Evolutionary conservation across 2,797 vertebrate species (phyloP).

Genomic region (Malacoctenus gilli): DNA sequence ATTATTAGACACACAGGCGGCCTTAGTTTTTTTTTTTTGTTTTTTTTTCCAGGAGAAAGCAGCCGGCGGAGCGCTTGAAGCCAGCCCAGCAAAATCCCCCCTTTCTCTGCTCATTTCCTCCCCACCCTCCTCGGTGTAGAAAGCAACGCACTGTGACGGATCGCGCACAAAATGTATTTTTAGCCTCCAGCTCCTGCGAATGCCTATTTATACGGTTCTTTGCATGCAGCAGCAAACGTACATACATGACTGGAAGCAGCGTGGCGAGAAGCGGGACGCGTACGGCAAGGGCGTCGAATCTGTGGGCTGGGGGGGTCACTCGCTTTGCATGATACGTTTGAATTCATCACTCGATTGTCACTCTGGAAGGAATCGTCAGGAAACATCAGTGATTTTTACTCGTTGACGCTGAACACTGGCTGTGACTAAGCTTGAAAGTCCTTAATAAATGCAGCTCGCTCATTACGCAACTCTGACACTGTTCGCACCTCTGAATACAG

Average conservation of each 20-base stretch:
- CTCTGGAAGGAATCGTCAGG: too few relatives aligned
- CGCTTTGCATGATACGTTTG: too few relatives aligned
- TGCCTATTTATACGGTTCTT: slow-evolving; percentile 36
- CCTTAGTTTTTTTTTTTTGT: slow-evolving; percentile 22
- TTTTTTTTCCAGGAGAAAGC: slow-evolving; percentile 42
- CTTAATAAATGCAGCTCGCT: too few relatives aligned
- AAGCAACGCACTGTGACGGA: slow-evolving; percentile 60
- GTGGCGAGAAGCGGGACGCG: too few relatives aligned
- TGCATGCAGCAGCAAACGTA: slow-evolving; percentile 21
- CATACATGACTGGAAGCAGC: not conserved
- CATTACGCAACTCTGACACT: too few relatives aligned
- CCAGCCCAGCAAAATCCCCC: slow-evolving; percentile 49
- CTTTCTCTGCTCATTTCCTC: slow-evolving; percentile 75
- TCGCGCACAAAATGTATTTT: slow-evolving; percentile 61
- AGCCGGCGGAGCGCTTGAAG: slow-evolving; percentile 27
- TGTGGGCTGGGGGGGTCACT: too few relatives aligned
- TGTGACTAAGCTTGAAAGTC: too few relatives aligned
- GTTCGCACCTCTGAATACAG: too few relatives aligned
- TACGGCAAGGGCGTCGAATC: not conserved
- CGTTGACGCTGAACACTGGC: not conserved
- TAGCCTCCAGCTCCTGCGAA: slow-evolving; percentile 36
- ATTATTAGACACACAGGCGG: slow-evolving; percentile 69
- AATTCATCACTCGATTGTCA: too few relatives aligned
- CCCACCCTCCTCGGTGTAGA: slow-evolving; percentile 70
- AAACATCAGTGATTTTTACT: too few relatives aligned